Conservation (phyloP, 2,113 vertebrate species). For the Percina caprodes region DNA sequence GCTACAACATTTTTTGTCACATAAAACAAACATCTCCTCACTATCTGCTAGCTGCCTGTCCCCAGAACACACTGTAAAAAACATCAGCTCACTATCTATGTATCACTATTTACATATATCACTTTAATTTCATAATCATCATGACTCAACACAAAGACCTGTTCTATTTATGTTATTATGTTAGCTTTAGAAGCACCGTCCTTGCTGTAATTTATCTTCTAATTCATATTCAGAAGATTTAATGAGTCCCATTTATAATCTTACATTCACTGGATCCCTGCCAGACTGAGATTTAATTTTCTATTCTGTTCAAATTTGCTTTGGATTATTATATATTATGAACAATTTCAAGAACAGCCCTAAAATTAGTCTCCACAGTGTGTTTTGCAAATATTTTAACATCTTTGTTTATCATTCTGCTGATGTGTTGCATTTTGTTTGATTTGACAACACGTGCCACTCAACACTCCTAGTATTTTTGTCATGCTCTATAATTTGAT, state of each 20-base stretch:
- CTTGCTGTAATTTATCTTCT: neutral
- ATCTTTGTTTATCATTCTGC: neutral
- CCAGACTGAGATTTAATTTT: neutral
- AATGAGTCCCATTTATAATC: conserved; percentile 6
- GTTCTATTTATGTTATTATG: neutral
- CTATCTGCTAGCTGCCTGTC: no score
- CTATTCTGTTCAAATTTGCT: neutral
- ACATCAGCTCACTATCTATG: no score
- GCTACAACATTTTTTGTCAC: no score
- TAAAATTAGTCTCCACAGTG: neutral
- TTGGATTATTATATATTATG: neutral
- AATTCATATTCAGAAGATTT: neutral
- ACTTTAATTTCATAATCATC: neutral
- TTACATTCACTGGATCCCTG: neutral
- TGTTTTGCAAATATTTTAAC: neutral
- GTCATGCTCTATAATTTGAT: neutral
- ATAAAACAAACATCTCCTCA: no score
- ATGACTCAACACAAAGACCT: neutral
- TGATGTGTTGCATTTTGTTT: neutral
- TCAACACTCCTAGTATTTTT: neutral
- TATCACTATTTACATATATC: neutral
- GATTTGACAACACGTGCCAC: neutral
- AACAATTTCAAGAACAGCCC: neutral
- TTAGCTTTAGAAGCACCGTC: neutral
- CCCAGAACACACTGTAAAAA: no score